Conservation (phyloP, 1,140 invertebrate species). For the Dendroctonus valens region DNA sequence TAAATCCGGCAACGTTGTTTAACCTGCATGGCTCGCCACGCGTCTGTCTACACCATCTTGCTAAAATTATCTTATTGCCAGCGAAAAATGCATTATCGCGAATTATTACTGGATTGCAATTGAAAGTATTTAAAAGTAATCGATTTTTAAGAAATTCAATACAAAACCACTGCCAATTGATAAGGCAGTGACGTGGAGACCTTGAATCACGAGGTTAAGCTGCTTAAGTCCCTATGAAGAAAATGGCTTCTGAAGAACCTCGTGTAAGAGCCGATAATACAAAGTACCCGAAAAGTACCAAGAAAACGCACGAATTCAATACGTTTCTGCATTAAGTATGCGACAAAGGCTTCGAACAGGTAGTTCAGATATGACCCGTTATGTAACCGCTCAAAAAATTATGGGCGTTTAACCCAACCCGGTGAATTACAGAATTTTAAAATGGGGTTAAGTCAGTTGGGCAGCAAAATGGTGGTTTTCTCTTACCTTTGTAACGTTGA, state of each 20-base stretch:
- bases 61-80: too few species aligned
- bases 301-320: too few species aligned
- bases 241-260: conserved; percentile 21
- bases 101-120: too few species aligned
- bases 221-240: background rate
- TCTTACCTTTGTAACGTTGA: conserved; percentile 78
- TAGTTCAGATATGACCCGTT: conserved; percentile 12
- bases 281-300: too few species aligned
- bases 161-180: background rate
- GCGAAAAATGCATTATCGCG: too few species aligned
- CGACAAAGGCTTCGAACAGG: background rate
- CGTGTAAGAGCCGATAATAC: background rate
- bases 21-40: conserved; percentile 5
- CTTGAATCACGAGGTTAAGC: conserved; percentile 35
- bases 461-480: background rate
- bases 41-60: background rate
- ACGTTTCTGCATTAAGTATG: too few species aligned
- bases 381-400: conserved; percentile 19
- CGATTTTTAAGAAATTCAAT: too few species aligned
- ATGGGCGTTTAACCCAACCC: conserved; percentile 15
- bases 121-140: too few species aligned
- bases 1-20: conserved; percentile 6
- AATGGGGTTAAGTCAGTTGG: background rate
- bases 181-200: conserved; percentile 25
- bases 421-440: too few species aligned